A percentile compares a stretch with the other conserved stretches of the same genome.
phyloP scores from a whole-genome alignment of 2,888 invertebrate genomes.

The Terebella lapidaria region DNA sequence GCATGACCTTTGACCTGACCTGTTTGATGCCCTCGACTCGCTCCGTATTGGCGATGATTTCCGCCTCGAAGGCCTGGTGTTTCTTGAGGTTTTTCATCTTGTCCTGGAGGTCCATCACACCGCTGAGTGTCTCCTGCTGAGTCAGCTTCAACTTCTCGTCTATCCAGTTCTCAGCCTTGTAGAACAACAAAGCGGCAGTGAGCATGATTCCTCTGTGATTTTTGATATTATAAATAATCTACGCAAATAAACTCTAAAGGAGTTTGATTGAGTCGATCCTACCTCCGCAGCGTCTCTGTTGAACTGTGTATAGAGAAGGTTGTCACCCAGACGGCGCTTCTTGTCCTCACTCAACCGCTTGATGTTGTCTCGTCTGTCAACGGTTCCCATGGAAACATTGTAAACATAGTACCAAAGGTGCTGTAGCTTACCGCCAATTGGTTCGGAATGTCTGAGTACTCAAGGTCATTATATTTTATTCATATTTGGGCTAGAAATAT shows the following conservation, averaged over 20 bases:
- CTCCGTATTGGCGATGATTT: constrained; percentile 62
- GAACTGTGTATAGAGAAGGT: constrained; percentile 82
- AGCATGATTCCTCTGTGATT: too few species aligned
- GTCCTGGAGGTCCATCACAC: constrained; percentile 77
- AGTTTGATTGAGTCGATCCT: too few species aligned
- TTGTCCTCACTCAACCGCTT: constrained; percentile 67
- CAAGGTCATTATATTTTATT: too few species aligned
- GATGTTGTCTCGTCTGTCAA: constrained; percentile 44
- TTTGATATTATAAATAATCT: too few species aligned
- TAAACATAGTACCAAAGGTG: too few species aligned
- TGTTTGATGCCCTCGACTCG: constrained; percentile 74
- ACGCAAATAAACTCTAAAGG: too few species aligned
- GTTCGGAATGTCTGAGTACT: too few species aligned
- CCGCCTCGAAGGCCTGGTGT: constrained; percentile 57
- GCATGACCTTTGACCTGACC: too few species aligned
- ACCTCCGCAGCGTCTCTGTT: constrained; percentile 80
- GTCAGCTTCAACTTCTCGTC: constrained; percentile 83
- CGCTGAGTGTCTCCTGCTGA: constrained; percentile 67
- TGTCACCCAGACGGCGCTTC: constrained; percentile 68
- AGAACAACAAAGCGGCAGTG: too few species aligned
- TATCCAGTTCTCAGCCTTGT: constrained; percentile 77
- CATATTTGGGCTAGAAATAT: too few species aligned
- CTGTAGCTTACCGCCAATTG: too few species aligned
- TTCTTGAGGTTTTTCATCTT: constrained; percentile 68
- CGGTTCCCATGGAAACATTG: neutral